A percentile compares a stretch with the other conserved stretches of the same genome.
Conservation (phyloP, 2,113 vertebrate genomes). For the Saccopteryx bilineata region DNA sequence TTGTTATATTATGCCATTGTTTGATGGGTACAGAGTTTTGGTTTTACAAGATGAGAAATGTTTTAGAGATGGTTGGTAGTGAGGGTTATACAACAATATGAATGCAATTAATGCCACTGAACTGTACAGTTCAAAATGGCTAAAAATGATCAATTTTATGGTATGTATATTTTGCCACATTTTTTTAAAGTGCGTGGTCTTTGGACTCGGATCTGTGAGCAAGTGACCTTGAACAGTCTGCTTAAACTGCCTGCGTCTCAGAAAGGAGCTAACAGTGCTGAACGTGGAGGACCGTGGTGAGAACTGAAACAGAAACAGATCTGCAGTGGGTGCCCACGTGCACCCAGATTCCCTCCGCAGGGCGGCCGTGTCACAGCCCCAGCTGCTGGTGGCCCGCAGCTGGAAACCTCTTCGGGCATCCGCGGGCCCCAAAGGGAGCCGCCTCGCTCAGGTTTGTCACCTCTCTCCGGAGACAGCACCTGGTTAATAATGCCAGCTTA, state of each 20-base stretch:
- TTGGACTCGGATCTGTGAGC: background rate
- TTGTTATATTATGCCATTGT: background rate
- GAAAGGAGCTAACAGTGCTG: background rate
- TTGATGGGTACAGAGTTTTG: background rate
- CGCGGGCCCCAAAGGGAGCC: too few species aligned
- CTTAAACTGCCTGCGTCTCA: background rate
- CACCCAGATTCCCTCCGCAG: background rate
- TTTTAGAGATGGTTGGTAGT: background rate
- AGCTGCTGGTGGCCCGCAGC: background rate
- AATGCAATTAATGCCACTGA: background rate
- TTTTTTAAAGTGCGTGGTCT: background rate
- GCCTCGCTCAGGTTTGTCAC: background rate
- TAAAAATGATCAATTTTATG: background rate
- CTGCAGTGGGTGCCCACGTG: background rate
- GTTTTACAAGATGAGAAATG: background rate
- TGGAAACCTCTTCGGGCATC: fast-evolving
- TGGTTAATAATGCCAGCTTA: background rate
- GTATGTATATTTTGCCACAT: background rate
- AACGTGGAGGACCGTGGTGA: background rate
- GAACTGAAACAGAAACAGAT: background rate
- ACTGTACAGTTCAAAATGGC: background rate
- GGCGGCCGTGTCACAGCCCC: background rate
- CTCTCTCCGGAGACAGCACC: background rate
- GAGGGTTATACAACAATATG: background rate
- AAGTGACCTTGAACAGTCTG: background rate